Base-by-base conservation (phyloP, 2,797 vertebrate species). In the Carduelis carduelis region DNA sequence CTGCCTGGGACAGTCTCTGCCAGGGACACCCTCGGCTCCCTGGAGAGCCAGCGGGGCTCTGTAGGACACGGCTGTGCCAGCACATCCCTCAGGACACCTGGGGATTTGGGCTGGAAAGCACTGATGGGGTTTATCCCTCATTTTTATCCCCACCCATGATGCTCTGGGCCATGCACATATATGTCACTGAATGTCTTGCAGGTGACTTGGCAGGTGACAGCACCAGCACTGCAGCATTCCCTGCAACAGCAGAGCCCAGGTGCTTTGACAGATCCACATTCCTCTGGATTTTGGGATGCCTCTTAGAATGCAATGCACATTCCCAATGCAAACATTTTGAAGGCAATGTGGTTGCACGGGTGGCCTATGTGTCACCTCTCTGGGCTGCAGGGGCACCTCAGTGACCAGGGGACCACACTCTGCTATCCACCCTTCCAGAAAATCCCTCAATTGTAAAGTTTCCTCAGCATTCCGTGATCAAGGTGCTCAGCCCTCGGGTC, bases 61-160 rank as follows among this genome's bases (percentile, higher is more conserved):
- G 28, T 43, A 39, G 65, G 72, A 16, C 60, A 46, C 26, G 7
- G 22, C 37, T 1, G 8, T 14, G 20, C 34, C 14, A 15, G 23
- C 23, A 15, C 8, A 64, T 13, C 41, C 10, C 78, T 39, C 65
- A 5, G 20, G 4, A 23, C n/a, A 4, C 3, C 0, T 0, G 39
- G 84, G 64, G 5, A 11, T 7, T 12, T 2, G 47, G 6, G 8
- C 46, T 39, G 32, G 52, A 65, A 43, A 41, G 6, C 60, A 8
- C 0, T 2, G 9, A 0, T 1, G 6, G 17, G 12, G 28, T 27
- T 55, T 12, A 3, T 17, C 15, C 9, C 16, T 24, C 13, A 0
- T 11, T 14, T 64, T 9, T 28, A 23, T 27, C 53, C 21, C 61
- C 64, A 17, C 32, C 53, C 22, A 2, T 4, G 27, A 39, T 2